phyloP scores from a whole-genome alignment of 2,888 invertebrate genomes.

The Leptopilina myrica region DNA sequence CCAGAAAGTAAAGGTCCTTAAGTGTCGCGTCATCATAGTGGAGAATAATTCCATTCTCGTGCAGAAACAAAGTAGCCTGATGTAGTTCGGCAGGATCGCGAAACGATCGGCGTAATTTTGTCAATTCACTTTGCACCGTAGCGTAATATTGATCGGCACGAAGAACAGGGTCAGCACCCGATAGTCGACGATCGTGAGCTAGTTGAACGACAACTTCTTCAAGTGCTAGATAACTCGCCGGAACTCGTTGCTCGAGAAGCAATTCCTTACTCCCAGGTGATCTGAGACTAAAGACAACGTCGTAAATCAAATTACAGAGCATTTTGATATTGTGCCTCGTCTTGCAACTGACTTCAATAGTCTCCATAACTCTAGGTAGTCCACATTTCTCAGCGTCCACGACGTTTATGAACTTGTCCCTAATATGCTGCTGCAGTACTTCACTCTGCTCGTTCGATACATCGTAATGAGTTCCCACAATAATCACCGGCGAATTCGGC shows the following conservation, averaged over 20 bases:
- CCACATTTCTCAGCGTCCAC: conserved; percentile 98
- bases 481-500: conserved; percentile 96
- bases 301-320: conserved; percentile 94
- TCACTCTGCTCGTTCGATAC: conserved; percentile 86
- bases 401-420: conserved; percentile 92
- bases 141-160: conserved; percentile 86
- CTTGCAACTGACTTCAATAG: conserved; percentile 93
- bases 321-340: conserved; percentile 93
- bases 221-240: conserved; percentile 95
- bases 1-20: conserved; percentile 96
- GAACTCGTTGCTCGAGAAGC: conserved; percentile 94
- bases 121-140: conserved; percentile 78
- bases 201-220: conserved; percentile 94
- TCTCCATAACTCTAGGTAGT: conserved; percentile 93
- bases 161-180: conserved; percentile 88
- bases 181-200: conserved; percentile 85
- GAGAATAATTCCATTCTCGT: conserved; percentile 97
- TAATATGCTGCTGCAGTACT: conserved; percentile 91
- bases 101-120: conserved; percentile 83
- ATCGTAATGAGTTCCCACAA: conserved; percentile 98
- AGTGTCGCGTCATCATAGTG: conserved; percentile 96
- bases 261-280: conserved; percentile 95
- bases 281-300: conserved; percentile 93
- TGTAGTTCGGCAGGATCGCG: conserved; percentile 94
- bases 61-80: conserved; percentile 97